phyloP scores from a whole-genome alignment of 2,888 invertebrate species.

The Adelognathus sp. region DNA sequence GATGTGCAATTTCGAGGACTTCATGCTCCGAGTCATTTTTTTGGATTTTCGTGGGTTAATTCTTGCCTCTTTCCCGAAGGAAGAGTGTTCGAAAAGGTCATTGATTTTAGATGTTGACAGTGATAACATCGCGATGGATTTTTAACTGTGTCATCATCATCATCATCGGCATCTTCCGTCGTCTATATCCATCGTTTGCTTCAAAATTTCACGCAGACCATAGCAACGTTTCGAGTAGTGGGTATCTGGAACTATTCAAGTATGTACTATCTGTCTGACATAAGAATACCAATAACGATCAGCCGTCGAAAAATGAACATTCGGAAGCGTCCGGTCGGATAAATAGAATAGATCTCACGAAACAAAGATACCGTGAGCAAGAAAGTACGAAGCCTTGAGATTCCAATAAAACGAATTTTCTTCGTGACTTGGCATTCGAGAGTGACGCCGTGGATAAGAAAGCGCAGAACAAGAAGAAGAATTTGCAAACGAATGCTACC shows the following conservation, averaged over 20 bases:
- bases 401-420: constrained; percentile 80
- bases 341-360: constrained; percentile 36
- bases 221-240: not conserved
- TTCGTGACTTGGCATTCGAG: constrained; percentile 77
- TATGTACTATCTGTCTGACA: too few relatives aligned
- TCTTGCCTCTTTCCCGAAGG: not conserved
- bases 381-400: constrained; percentile 57
- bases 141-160: not conserved
- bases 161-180: not conserved
- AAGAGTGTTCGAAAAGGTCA: not conserved
- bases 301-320: too few relatives aligned
- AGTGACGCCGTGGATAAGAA: constrained; percentile 56
- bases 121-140: constrained; percentile 18
- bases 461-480: constrained; percentile 67
- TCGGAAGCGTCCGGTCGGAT: not conserved
- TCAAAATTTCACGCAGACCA: not conserved
- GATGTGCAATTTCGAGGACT: constrained; percentile 22
- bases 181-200: not conserved
- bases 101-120: constrained; percentile 16
- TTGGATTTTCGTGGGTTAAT: not conserved
- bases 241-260: too few relatives aligned
- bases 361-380: constrained; percentile 27
- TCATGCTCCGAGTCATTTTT: not conserved
- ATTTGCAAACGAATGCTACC: constrained; percentile 78
- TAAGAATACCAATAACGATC: too few relatives aligned